These are phyloP conservation scores for Puma concolor DNA, from an alignment of 2,113 vertebrate species.

Conservation along the genomic window DNA sequence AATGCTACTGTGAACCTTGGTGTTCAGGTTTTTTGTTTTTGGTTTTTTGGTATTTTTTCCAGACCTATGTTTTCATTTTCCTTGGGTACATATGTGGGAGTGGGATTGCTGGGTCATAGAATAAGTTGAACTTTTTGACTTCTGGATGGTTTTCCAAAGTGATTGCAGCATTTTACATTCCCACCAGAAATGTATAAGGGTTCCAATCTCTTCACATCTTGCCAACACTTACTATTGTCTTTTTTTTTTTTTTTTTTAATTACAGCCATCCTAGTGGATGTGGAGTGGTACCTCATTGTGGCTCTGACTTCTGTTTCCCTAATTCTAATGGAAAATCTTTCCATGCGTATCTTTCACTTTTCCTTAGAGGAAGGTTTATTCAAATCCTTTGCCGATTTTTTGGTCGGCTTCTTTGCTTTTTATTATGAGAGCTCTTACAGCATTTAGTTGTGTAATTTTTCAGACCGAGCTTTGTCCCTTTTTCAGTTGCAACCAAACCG, in stretches of 20 bases:
- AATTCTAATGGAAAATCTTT: not conserved
- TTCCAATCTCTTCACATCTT: not conserved
- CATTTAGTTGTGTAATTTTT: not conserved
- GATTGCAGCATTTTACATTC: not conserved
- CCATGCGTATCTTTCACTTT: not conserved
- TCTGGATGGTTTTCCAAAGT: not conserved
- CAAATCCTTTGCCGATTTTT: not conserved
- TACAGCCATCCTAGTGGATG: not conserved
- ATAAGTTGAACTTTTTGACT: slow-evolving; percentile 15
- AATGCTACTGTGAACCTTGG: not conserved
- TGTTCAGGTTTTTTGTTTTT: not conserved
- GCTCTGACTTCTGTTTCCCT: slow-evolving; percentile 20
- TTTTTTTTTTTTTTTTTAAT: not conserved
- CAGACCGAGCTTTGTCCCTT: not conserved
- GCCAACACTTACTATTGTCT: not conserved
- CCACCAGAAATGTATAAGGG: not conserved
- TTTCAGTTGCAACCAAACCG: not conserved
- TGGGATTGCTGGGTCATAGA: not conserved
- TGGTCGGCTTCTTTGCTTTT: not conserved
- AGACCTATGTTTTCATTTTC: not conserved
- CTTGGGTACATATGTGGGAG: not conserved
- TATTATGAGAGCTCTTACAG: not conserved
- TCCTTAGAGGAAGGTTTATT: not conserved
- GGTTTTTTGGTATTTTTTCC: not conserved
- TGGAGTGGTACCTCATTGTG: not conserved